These are phyloP conservation scores for Byasa hedistus DNA, from an alignment of 2,888 invertebrate genomes.

Conservation along the genomic window DNA sequence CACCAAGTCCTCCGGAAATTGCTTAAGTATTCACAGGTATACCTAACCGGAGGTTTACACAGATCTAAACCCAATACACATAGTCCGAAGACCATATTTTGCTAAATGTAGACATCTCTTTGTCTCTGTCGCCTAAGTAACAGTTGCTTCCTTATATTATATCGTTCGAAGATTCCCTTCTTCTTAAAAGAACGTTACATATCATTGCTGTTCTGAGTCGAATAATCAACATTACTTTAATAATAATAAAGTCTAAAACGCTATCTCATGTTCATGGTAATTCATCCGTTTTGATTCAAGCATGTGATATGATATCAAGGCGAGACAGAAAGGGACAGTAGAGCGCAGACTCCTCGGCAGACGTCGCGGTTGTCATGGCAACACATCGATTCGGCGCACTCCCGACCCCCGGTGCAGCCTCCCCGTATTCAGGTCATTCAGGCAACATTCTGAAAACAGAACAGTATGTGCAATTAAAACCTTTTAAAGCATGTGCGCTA, in stretches of 20 bases:
- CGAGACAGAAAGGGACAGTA: constrained; percentile 79
- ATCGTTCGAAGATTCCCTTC: constrained; percentile 60
- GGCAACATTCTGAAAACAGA: constrained; percentile 39
- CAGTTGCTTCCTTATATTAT: constrained; percentile 72
- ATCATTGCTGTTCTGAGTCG: neutral
- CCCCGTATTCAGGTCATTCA: constrained; percentile 75
- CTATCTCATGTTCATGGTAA: neutral
- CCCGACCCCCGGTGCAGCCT: constrained; percentile 58
- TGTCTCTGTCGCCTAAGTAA: constrained; percentile 65
- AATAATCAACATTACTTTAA: constrained; percentile 36
- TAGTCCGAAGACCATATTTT: constrained; percentile 42
- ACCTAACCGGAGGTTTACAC: constrained; percentile 32
- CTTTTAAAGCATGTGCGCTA: neutral
- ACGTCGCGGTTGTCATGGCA: constrained; percentile 76
- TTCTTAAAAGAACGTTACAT: constrained; percentile 39
- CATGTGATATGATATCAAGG: constrained; percentile 78
- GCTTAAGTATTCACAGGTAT: constrained; percentile 47
- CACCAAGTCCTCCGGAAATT: constrained; percentile 53
- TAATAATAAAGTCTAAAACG: constrained; percentile 11
- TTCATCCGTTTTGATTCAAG: constrained; percentile 39
- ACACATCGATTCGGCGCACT: constrained; percentile 75
- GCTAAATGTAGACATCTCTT: constrained; percentile 45
- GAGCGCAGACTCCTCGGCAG: constrained; percentile 79
- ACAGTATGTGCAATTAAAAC: constrained; percentile 39
- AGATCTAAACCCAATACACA: constrained; percentile 38